Evolutionary conservation across 2,888 invertebrate genomes (phyloP).

Genomic region (Drosophila leonis): DNA sequence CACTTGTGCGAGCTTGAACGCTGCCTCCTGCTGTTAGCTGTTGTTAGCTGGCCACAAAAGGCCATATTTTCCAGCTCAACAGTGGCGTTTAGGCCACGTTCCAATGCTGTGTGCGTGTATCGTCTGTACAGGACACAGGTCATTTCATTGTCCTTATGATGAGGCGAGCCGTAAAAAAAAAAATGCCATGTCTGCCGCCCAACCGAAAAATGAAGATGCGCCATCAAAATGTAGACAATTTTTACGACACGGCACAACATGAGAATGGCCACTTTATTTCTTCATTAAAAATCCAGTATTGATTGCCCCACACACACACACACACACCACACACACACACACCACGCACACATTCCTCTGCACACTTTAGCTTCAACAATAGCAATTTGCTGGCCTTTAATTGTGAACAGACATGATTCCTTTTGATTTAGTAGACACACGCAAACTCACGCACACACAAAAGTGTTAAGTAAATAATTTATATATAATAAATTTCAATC

Average conservation of each 20-base stretch:
- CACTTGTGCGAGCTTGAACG: conserved; percentile 58
- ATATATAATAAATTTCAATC: conserved; percentile 26
- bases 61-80: conserved; percentile 75
- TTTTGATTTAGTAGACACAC: conserved; percentile 50
- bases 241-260: conserved; percentile 68
- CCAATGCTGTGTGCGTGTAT: conserved; percentile 2
- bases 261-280: conserved; percentile 77
- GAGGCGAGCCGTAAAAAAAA: conserved; percentile 41
- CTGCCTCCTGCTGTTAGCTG: conserved; percentile 11
- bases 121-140: conserved; percentile 43
- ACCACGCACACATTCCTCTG: background rate
- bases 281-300: conserved; percentile 78
- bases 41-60: conserved; percentile 61
- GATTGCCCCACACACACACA: conserved; percentile 51
- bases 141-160: conserved; percentile 62
- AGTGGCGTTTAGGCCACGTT: conserved; percentile 53
- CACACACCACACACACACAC: background rate
- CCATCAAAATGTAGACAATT: conserved; percentile 80
- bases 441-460: background rate
- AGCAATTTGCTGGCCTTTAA: conserved; percentile 25
- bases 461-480: conserved; percentile 26
- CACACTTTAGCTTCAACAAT: conserved; percentile 2
- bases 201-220: conserved; percentile 31
- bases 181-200: conserved; percentile 22
- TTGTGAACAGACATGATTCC: conserved; percentile 27